Conservation (phyloP, 2,888 invertebrate species). For the Carabus problematicus region DNA sequence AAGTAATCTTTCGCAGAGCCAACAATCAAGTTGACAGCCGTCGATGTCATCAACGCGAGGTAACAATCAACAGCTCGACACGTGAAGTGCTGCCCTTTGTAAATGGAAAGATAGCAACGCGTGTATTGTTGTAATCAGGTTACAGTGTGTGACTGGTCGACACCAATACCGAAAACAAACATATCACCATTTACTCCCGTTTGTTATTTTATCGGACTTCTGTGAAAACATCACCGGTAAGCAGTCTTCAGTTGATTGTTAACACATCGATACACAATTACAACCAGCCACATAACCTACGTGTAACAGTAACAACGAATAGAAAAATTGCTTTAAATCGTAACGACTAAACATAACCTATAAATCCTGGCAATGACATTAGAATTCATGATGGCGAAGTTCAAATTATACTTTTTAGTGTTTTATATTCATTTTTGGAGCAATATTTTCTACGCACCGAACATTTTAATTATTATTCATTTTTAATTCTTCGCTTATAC, state of each 20-base stretch:
- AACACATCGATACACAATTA: constrained; percentile 13
- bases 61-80: constrained; percentile 24
- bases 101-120: constrained; percentile 39
- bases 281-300: constrained; percentile 12
- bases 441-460: neutral
- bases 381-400: too few species aligned
- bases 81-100: constrained; percentile 20
- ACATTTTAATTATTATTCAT: neutral
- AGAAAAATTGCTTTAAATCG: too few species aligned
- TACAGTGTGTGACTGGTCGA: constrained; percentile 28
- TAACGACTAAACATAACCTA: too few species aligned
- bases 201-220: constrained; percentile 41
- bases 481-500: neutral
- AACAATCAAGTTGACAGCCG: too few species aligned
- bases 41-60: neutral
- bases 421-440: neutral
- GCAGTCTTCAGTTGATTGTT: too few species aligned
- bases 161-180: constrained; percentile 40
- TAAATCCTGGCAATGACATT: too few species aligned
- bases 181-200: constrained; percentile 37
- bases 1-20: too few species aligned
- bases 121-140: constrained; percentile 32
- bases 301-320: too few species aligned
- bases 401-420: too few species aligned
- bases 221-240: constrained; percentile 23